These are phyloP conservation scores for Hestina assimilis DNA, from an alignment of 1,140 invertebrate genomes.

Conservation along the genomic window DNA sequence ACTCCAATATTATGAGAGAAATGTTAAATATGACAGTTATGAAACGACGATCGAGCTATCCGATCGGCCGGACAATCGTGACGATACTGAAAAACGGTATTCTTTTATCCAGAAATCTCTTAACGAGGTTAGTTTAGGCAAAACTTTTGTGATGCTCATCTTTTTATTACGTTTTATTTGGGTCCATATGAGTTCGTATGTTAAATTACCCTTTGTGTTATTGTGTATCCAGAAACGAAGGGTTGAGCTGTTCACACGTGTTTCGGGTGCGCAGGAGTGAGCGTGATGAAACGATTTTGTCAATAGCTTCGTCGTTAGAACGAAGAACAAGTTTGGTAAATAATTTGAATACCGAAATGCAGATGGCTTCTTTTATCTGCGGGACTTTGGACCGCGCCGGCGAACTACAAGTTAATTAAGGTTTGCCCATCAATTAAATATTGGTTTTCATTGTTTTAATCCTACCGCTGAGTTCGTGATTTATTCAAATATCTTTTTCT, in stretches of 20 bases:
- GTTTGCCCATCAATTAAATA: constrained; percentile 77
- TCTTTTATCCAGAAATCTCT: constrained; percentile 77
- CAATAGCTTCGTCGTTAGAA: constrained; percentile 44
- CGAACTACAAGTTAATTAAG: constrained; percentile 78
- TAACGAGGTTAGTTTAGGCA: constrained; percentile 78
- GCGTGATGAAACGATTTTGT: constrained; percentile 62
- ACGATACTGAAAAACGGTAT: constrained; percentile 77
- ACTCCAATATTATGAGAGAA: constrained; percentile 32
- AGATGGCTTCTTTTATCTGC: constrained; percentile 75
- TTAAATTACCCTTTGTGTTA: constrained; percentile 59
- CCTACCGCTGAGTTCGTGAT: constrained; percentile 62
- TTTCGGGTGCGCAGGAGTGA: constrained; percentile 61
- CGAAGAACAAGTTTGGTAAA: constrained; percentile 73
- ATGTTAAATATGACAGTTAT: constrained; percentile 43
- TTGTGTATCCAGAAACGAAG: constrained; percentile 38
- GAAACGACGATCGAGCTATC: constrained; percentile 60
- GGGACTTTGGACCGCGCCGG: constrained; percentile 53
- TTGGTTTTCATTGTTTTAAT: constrained; percentile 72
- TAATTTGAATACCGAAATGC: constrained; percentile 78
- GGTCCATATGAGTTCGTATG: constrained; percentile 65
- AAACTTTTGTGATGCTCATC: constrained; percentile 74
- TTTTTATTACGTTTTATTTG: constrained; percentile 69
- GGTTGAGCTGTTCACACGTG: constrained; percentile 53
- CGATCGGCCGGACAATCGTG: constrained; percentile 69
- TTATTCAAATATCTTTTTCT: constrained; percentile 56